Evolutionary conservation across 2,888 invertebrate species (phyloP).

Genomic region (Phytoseiulus persimilis): DNA sequence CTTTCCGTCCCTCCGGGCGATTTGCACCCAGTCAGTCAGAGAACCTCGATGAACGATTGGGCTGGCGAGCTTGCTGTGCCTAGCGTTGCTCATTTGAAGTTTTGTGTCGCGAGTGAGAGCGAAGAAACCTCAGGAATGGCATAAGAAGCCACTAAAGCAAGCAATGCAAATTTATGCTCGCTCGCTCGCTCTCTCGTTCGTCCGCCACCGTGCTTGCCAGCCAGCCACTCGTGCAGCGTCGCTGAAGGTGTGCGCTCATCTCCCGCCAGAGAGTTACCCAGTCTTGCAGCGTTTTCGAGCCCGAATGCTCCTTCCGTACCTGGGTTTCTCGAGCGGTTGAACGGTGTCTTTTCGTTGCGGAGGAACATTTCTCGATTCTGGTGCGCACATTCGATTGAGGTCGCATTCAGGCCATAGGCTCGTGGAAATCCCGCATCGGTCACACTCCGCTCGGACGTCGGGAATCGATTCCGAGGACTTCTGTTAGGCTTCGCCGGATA

Average conservation of each 20-base stretch:
- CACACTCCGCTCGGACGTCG: too few relatives aligned
- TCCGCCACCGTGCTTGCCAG: not conserved
- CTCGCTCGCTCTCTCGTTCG: not conserved
- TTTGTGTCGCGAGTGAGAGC: not conserved
- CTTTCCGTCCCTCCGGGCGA: not conserved
- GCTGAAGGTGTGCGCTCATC: not conserved
- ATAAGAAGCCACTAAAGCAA: not conserved
- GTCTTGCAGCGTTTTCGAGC: too few relatives aligned
- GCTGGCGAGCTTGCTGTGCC: not conserved
- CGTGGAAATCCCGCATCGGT: too few relatives aligned
- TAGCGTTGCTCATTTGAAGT: not conserved
- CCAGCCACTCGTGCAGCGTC: too few relatives aligned
- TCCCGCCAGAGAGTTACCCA: not conserved
- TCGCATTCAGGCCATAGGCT: too few relatives aligned
- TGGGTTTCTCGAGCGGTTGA: too few relatives aligned
- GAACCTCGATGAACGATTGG: not conserved
- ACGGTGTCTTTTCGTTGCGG: too few relatives aligned
- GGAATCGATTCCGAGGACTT: too few relatives aligned
- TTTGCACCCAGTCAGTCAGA: not conserved
- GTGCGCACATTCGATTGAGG: too few relatives aligned
- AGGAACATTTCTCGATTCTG: too few relatives aligned
- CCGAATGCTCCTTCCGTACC: too few relatives aligned
- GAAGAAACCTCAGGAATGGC: not conserved
- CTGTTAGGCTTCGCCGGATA: too few relatives aligned
- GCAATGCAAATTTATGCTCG: not conserved